Conservation (phyloP, 2,113 vertebrate species). For the Labeo catla region DNA sequence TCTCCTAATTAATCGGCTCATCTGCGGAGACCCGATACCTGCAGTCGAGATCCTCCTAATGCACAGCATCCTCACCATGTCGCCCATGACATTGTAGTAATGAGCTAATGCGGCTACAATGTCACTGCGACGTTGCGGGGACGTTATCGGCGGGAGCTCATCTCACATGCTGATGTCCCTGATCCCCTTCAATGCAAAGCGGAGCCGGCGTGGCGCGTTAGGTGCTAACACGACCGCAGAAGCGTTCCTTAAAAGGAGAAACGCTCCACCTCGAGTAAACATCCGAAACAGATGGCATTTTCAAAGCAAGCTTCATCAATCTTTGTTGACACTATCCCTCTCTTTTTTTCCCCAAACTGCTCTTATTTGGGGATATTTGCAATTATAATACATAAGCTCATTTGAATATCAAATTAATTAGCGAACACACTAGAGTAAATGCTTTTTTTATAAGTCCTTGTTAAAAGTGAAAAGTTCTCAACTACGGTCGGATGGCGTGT, state of each 20-base stretch:
- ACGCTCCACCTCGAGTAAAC: conserved; percentile 64
- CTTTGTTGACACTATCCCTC: conserved; percentile 79
- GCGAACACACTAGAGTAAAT: conserved; percentile 86
- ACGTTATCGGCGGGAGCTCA: conserved; percentile 77
- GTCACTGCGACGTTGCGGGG: conserved; percentile 74
- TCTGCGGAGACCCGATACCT: conserved; percentile 73
- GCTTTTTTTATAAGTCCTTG: conserved; percentile 85
- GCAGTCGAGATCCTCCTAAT: conserved; percentile 68
- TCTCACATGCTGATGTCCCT: conserved; percentile 78
- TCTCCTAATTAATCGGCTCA: conserved; percentile 80
- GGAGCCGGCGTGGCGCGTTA: background rate
- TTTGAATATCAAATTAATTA: conserved; percentile 92
- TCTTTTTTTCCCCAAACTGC: conserved; percentile 72
- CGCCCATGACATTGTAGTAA: conserved; percentile 77
- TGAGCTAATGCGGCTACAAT: conserved; percentile 78
- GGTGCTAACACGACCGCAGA: conserved; percentile 25
- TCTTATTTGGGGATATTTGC: conserved; percentile 81
- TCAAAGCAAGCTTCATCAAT: conserved; percentile 77
- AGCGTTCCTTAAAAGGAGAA: conserved; percentile 51
- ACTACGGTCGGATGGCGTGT: conserved; percentile 83
- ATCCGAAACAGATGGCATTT: conserved; percentile 74
- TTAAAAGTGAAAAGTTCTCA: conserved; percentile 88
- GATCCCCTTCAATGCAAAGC: conserved; percentile 72
- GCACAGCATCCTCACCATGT: conserved; percentile 69
- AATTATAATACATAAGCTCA: conserved; percentile 81